Conservation (phyloP, 2,797 vertebrate genomes). For the Eulemur albifrons region DNA sequence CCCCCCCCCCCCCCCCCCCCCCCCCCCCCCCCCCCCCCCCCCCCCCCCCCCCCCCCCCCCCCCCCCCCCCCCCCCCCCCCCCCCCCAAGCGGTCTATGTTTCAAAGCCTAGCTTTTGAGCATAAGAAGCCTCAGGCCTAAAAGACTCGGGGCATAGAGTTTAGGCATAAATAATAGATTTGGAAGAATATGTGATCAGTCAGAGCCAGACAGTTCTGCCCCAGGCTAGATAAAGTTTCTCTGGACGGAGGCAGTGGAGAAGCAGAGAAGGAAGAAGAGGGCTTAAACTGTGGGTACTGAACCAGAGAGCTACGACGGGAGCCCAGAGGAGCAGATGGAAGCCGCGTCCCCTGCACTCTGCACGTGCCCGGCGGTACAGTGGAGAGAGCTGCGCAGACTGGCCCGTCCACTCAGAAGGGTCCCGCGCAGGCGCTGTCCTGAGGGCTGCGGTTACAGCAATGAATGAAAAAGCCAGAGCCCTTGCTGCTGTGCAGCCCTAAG, state of each 20-base stretch:
- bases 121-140: constrained; percentile 56
- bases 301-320: not conserved
- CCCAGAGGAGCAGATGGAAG: not conserved
- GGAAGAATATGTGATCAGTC: constrained; percentile 68
- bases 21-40: too few species aligned
- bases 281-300: not conserved
- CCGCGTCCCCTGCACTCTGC: not conserved
- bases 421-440: accelerated
- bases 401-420: not conserved
- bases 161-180: constrained; percentile 80
- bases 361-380: accelerated
- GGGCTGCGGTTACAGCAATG: too few species aligned
- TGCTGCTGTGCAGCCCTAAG: not conserved
- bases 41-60: too few species aligned
- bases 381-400: accelerated
- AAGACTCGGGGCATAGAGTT: constrained; percentile 54
- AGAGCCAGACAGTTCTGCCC: constrained; percentile 66
- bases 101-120: constrained; percentile 66
- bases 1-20: too few species aligned
- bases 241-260: not conserved
- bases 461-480: not conserved
- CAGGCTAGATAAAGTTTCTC: constrained; percentile 67
- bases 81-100: constrained; percentile 36
- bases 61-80: too few species aligned
- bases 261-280: not conserved